Percentiles rank a stretch among this genome's conserved stretches.
phyloP scores from a whole-genome alignment of 2,113 vertebrate genomes.

The Rhinogobius similis region DNA sequence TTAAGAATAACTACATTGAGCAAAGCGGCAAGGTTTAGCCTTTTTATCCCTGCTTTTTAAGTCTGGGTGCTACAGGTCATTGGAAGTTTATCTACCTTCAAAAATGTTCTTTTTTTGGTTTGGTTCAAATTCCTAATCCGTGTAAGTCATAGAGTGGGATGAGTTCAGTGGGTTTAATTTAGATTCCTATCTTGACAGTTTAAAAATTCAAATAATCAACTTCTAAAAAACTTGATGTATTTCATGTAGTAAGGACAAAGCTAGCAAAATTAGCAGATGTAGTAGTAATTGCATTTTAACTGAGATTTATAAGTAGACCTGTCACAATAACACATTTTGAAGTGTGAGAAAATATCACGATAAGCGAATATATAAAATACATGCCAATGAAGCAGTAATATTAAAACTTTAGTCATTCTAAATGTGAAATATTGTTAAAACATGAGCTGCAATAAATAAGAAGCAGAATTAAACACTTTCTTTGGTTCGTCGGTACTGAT shows the following conservation, averaged over 20 bases:
- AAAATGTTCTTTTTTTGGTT: neutral
- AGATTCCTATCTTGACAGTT: neutral
- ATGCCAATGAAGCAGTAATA: no score
- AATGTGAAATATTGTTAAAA: no score
- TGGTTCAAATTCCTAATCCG: neutral
- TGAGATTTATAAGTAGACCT: no score
- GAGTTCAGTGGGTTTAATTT: neutral
- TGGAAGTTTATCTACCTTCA: constrained; percentile 1
- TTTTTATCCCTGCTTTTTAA: neutral
- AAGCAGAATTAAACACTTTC: no score
- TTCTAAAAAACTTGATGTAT: neutral
- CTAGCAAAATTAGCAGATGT: neutral
- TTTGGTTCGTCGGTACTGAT: no score
- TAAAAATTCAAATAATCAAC: neutral
- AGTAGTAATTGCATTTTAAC: no score
- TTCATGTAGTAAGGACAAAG: neutral
- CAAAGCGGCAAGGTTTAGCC: neutral
- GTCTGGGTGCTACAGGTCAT: neutral
- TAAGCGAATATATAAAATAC: no score
- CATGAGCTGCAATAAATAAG: no score
- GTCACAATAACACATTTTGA: no score
- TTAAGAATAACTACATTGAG: constrained; percentile 2
- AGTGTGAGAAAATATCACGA: no score
- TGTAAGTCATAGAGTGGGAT: neutral
- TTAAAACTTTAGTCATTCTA: no score